Evolutionary conservation across 2,888 invertebrate genomes (phyloP).

Genomic region (Thera britannica): DNA sequence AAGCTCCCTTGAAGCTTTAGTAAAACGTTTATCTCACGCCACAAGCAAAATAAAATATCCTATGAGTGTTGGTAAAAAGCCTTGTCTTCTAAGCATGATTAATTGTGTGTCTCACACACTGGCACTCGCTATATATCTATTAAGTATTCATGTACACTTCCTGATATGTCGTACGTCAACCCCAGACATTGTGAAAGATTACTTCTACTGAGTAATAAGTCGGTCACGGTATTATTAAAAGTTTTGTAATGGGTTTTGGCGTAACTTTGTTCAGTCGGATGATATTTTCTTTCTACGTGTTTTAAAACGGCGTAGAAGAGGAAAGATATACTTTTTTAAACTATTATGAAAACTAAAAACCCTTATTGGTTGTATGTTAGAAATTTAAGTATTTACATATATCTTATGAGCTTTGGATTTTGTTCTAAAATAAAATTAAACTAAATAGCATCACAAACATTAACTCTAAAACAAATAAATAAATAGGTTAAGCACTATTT

Average conservation of each 20-base stretch:
- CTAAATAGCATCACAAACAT: too few species aligned
- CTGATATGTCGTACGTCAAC: conserved; percentile 38
- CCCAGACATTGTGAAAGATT: conserved; percentile 47
- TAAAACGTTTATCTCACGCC: conserved; percentile 10
- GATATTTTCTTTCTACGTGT: not conserved
- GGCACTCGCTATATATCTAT: conserved; percentile 43
- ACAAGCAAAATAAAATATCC: conserved; percentile 37
- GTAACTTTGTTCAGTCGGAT: not conserved
- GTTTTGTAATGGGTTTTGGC: conserved; percentile 9
- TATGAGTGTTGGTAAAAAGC: conserved; percentile 49
- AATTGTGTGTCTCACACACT: conserved; percentile 52
- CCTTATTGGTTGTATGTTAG: too few species aligned
- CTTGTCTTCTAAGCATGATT: conserved; percentile 52
- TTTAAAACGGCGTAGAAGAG: not conserved
- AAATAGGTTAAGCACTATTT: too few species aligned
- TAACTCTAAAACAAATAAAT: too few species aligned
- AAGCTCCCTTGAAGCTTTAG: not conserved
- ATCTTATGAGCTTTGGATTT: too few species aligned
- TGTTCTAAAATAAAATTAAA: too few species aligned
- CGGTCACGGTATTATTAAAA: conserved; percentile 20
- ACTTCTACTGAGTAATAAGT: conserved; percentile 26
- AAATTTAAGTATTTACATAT: too few species aligned
- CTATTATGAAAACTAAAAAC: too few species aligned
- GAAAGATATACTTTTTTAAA: too few species aligned
- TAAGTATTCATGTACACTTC: conserved; percentile 33